Conservation (phyloP, 2,797 vertebrate genomes). For the Rhadinocentrus ornatus region DNA sequence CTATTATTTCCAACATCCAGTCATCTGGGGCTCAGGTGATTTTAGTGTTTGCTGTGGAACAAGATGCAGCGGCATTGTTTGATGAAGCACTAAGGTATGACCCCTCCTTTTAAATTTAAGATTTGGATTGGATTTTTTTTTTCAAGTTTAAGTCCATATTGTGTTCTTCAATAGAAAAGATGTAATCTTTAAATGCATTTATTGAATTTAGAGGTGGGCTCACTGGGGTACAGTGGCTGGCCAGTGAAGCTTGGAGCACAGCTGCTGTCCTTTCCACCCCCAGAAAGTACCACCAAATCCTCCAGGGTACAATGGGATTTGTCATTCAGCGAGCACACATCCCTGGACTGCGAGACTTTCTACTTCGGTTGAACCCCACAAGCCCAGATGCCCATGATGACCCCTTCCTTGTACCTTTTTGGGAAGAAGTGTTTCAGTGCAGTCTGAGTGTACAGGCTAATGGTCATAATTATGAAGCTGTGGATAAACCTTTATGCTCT, state of each 20-base stretch:
- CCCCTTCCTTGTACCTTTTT: slow-evolving; percentile 81
- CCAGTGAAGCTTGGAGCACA: slow-evolving; percentile 87
- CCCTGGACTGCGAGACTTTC: slow-evolving; percentile 78
- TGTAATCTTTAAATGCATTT: neutral
- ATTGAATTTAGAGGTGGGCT: slow-evolving; percentile 69
- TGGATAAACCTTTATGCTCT: slow-evolving; percentile 70
- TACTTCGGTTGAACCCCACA: slow-evolving; percentile 78
- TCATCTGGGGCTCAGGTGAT: slow-evolving; percentile 78
- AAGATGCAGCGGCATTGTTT: slow-evolving; percentile 82
- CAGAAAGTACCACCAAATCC: slow-evolving; percentile 73
- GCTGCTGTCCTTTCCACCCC: slow-evolving; percentile 81
- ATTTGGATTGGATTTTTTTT: neutral
- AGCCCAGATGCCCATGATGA: slow-evolving; percentile 59
- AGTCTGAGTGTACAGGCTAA: slow-evolving; percentile 50
- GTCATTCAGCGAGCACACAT: slow-evolving; percentile 81
- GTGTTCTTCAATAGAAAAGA: slow-evolving; percentile 14
- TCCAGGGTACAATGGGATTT: slow-evolving; percentile 85
- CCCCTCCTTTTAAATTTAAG: neutral
- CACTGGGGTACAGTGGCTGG: slow-evolving; percentile 84
- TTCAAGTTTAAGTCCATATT: neutral
- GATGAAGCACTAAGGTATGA: slow-evolving; percentile 77
- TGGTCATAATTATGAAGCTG: slow-evolving; percentile 16
- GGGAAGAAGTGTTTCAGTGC: slow-evolving; percentile 84
- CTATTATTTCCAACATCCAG: slow-evolving; percentile 76
- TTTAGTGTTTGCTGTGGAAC: slow-evolving; percentile 85